A percentile compares a stretch with the other conserved stretches of the same genome.
phyloP scores from a whole-genome alignment of 1,140 invertebrate species.

The Ceratina calcarata region DNA sequence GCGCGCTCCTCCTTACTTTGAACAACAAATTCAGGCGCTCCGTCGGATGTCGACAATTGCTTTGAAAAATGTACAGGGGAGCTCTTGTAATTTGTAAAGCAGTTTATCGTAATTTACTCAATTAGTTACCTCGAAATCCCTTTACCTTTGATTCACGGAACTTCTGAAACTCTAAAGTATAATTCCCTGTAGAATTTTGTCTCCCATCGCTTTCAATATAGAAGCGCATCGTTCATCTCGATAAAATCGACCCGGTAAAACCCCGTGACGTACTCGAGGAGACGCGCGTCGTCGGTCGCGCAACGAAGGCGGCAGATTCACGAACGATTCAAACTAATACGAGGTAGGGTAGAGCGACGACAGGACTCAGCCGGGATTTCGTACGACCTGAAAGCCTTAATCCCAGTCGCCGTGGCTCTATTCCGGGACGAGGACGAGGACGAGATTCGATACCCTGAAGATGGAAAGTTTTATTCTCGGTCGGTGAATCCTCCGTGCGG shows the following conservation, averaged over 20 bases:
- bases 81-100: no score
- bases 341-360: neutral
- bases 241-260: neutral
- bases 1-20: neutral
- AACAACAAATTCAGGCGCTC: neutral
- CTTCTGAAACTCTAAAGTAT: no score
- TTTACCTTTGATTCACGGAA: no score
- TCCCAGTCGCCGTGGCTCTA: conserved; percentile 6
- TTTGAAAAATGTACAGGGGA: neutral
- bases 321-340: conserved; percentile 22
- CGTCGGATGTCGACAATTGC: neutral
- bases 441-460: conserved; percentile 27
- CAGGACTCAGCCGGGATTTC: conserved; percentile 34
- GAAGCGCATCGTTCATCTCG: neutral
- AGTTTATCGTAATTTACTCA: no score
- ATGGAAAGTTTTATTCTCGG: conserved; percentile 23
- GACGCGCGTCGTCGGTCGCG: neutral
- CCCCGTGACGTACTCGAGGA: neutral
- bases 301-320: neutral
- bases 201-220: no score
- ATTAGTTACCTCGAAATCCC: no score
- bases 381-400: conserved; percentile 36
- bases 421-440: neutral
- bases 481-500: conserved; percentile 6
- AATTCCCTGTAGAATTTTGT: no score